These are phyloP conservation scores for Scaptomyza parva DNA, from an alignment of 2,888 invertebrate species.

Conservation along the genomic window DNA sequence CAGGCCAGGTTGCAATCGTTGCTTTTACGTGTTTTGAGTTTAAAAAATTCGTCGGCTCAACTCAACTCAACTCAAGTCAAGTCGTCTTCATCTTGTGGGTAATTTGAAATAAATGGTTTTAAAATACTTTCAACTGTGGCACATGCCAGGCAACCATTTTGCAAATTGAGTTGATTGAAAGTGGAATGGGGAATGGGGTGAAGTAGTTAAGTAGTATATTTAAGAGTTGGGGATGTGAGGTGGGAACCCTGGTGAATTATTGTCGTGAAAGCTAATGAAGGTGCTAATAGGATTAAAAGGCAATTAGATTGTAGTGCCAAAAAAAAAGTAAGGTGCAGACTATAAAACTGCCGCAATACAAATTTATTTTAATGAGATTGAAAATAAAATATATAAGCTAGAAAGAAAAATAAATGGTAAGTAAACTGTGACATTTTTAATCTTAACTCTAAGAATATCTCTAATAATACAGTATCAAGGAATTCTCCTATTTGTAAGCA, in stretches of 20 bases:
- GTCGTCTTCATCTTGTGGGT: slow-evolving; percentile 47
- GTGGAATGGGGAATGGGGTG: neutral
- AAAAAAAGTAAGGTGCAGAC: slow-evolving; percentile 11
- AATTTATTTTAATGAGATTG: slow-evolving; percentile 1
- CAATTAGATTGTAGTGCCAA: slow-evolving; percentile 40
- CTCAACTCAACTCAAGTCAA: slow-evolving; percentile 12
- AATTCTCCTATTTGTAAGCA: too few species aligned
- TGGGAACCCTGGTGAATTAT: slow-evolving; percentile 17
- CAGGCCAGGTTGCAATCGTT: slow-evolving; percentile 40
- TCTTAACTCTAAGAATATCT: too few species aligned
- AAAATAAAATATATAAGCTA: too few species aligned
- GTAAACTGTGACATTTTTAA: too few species aligned
- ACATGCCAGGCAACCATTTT: slow-evolving; percentile 62
- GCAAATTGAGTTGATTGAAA: slow-evolving; percentile 63
- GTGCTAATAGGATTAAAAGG: slow-evolving; percentile 51
- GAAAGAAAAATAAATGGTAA: too few species aligned
- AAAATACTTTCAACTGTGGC: slow-evolving; percentile 67
- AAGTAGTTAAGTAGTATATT: slow-evolving; percentile 7
- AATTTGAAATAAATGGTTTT: slow-evolving; percentile 74
- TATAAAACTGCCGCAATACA: slow-evolving; percentile 8
- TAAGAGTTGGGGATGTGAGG: neutral
- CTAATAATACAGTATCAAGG: too few species aligned
- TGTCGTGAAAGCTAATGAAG: slow-evolving; percentile 37
- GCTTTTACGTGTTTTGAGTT: slow-evolving; percentile 72
- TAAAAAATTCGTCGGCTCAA: slow-evolving; percentile 54